Evolutionary conservation across 2,113 vertebrate species (phyloP).

Genomic region (Notarius lentiginosus): DNA sequence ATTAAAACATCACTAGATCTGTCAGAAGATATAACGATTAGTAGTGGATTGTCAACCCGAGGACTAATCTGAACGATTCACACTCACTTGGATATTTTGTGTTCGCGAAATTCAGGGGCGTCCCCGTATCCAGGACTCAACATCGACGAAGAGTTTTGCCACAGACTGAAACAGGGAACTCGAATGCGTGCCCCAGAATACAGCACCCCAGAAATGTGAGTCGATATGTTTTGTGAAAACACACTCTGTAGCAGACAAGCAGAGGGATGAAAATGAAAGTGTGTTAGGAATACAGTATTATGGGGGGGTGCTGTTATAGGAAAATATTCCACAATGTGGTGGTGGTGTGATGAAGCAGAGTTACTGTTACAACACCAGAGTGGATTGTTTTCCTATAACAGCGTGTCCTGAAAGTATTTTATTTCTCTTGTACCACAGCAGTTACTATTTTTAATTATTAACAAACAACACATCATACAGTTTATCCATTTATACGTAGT

Average conservation of each 20-base stretch:
- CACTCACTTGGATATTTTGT: too few species aligned
- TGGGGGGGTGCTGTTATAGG: background rate
- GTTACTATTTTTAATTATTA: background rate
- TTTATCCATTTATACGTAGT: background rate
- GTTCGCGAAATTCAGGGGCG: slow-evolving; percentile 73
- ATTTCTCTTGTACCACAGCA: background rate
- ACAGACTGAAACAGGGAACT: slow-evolving; percentile 85
- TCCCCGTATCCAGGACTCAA: slow-evolving; percentile 92
- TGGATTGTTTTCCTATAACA: background rate
- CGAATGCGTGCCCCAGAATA: slow-evolving; percentile 89
- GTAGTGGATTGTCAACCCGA: background rate
- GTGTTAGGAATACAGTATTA: background rate
- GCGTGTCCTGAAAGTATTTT: background rate
- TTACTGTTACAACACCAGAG: background rate
- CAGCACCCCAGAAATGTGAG: slow-evolving; percentile 88
- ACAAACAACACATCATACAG: background rate
- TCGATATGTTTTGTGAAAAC: background rate
- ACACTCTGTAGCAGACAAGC: background rate
- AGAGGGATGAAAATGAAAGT: background rate
- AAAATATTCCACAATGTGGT: background rate
- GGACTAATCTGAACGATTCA: background rate
- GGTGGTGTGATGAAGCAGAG: background rate
- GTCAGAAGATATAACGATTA: background rate
- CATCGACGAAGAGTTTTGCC: slow-evolving; percentile 93
- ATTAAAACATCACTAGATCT: background rate